A percentile compares a stretch with the other conserved stretches of the same genome.
These are phyloP conservation scores for Labia minor DNA, from an alignment of 2,888 invertebrate genomes.

Conservation along the genomic window DNA sequence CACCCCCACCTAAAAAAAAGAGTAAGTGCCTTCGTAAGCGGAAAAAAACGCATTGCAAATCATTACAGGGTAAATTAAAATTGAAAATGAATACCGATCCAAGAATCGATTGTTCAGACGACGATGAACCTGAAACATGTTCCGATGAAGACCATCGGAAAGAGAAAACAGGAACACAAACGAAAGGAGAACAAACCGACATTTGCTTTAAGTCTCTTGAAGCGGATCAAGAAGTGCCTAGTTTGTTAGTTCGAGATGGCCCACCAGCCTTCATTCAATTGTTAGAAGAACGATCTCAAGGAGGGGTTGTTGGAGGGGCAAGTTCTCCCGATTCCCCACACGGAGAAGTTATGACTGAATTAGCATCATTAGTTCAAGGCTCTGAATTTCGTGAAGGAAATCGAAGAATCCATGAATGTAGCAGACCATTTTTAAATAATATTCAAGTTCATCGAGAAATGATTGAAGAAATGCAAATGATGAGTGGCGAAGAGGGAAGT, in stretches of 20 bases:
- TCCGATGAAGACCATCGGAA: constrained; percentile 21
- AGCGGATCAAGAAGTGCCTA: constrained; percentile 26
- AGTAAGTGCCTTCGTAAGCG: constrained; percentile 9
- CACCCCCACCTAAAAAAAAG: constrained; percentile 6
- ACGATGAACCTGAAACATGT: constrained; percentile 24
- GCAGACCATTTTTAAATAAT: constrained; percentile 23
- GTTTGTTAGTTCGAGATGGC: constrained; percentile 24
- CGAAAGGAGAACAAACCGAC: background rate
- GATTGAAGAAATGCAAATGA: constrained; percentile 46
- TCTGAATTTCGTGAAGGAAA: constrained; percentile 30
- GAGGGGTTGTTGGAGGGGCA: constrained; percentile 28
- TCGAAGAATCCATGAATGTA: constrained; percentile 26
- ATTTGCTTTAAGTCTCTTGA: constrained; percentile 19
- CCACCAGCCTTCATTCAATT: constrained; percentile 21
- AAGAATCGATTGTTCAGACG: constrained; percentile 24
- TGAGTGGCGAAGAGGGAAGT: constrained; percentile 65
- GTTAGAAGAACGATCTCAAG: constrained; percentile 24
- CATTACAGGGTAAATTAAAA: constrained; percentile 25
- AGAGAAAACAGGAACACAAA: background rate
- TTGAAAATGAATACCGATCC: constrained; percentile 15
- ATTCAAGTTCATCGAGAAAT: constrained; percentile 36
- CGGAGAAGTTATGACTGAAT: constrained; percentile 39
- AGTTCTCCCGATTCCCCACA: constrained; percentile 36
- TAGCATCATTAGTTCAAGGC: constrained; percentile 38
- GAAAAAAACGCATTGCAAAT: constrained; percentile 23